Base-by-base conservation (phyloP, 2,888 invertebrate genomes). In the Drosophila borealis region DNA sequence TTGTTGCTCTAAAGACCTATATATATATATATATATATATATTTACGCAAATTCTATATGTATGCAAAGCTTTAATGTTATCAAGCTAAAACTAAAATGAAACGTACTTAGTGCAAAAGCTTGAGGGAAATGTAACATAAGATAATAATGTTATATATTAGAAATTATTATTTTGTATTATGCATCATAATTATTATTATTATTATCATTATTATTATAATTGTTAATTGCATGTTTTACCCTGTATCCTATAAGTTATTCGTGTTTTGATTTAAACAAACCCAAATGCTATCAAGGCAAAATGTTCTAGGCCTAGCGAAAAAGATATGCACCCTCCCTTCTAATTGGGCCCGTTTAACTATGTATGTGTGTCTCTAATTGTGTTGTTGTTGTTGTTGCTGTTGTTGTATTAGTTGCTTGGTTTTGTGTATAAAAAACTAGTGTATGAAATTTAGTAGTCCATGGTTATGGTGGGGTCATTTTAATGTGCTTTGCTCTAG, bases 151-250 rank as follows among this genome's bases (percentile, higher is more conserved):
- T 64, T 34, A 48, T 50, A 65, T 45, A 29, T 60, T 39, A 57
- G 8, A 29, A 49, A 63, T 62, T 63, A 74, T 64, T 62, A 69
- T 62, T 44, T 14, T 41, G 48, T 54, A 42, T 65, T 41, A 51
- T 45, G 4, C 14, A 9, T 78, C 70, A 49, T 53, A 39, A 13
- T 46, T 37, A 41, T 50, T 46, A 36, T 51, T 63, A 49, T 48
- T 48, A 54, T 57, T 57, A 29, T 56, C 66, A 73, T 67, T 80
- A 70, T 54, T 63, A 62, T 54, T 63, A 62, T 74, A 39, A 62
- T 42, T 64, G 62, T 64, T 70, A 96, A 96, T 96, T 96, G 96
- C 96, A 96, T 96, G 96, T 96, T 96, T 96, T 96, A 96, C 96
- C 96, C 96, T 96, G 96, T 96, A 96, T 96, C 96, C 96, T 96